phyloP scores from a whole-genome alignment of 1,140 invertebrate species.

The Hylaeus anthracinus region DNA sequence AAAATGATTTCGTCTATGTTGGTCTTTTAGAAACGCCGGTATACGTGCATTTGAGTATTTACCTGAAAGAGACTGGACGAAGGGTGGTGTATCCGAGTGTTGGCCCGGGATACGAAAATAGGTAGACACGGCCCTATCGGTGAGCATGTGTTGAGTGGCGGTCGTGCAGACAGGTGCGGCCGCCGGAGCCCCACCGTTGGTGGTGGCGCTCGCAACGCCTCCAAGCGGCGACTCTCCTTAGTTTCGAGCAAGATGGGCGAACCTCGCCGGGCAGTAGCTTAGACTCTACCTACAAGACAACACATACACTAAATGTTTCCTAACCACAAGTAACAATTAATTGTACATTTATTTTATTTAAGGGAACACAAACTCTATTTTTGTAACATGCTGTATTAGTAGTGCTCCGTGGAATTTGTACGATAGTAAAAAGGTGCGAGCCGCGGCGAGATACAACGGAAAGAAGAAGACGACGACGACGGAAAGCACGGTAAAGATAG shows the following conservation, averaged over 20 bases:
- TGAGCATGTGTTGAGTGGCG: constrained; percentile 55
- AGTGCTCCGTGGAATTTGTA: constrained; percentile 62
- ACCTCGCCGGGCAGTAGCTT: constrained; percentile 80
- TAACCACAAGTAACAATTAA: constrained; percentile 71
- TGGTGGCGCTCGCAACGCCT: constrained; percentile 58
- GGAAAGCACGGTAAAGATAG: constrained; percentile 32
- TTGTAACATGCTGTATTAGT: constrained; percentile 68
- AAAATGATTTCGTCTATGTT: no score
- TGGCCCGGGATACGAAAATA: no score
- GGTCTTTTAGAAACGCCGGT: no score
- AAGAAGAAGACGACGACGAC: constrained; percentile 12
- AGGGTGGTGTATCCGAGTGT: no score
- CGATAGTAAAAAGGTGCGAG: constrained; percentile 47
- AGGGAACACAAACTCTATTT: constrained; percentile 72
- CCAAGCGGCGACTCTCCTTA: constrained; percentile 64
- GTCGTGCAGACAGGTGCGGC: constrained; percentile 66
- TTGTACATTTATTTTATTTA: constrained; percentile 71
- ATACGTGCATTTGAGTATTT: no score
- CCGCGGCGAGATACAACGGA: constrained; percentile 39
- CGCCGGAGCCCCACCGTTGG: constrained; percentile 69
- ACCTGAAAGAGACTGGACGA: no score
- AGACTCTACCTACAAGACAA: constrained; percentile 80
- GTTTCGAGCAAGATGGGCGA: constrained; percentile 79
- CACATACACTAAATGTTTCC: constrained; percentile 78
- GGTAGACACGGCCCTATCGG: not conserved